A percentile compares a stretch with the other conserved stretches of the same genome.
phyloP scores from a whole-genome alignment of 1,140 invertebrate species.

The Drosophila serrata region DNA sequence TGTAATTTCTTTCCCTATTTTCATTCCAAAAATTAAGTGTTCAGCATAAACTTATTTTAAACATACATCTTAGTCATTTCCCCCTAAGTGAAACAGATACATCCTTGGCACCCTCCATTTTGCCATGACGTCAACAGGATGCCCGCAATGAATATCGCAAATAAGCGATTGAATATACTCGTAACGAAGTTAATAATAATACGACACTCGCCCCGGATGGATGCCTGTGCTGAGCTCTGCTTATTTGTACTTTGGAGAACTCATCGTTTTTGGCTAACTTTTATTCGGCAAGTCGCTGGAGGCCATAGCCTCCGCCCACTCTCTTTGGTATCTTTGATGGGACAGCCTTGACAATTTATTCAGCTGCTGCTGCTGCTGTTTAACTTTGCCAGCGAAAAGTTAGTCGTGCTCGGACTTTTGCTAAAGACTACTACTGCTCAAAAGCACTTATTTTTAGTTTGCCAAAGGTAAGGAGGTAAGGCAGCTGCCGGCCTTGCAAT shows the following conservation, averaged over 20 bases:
- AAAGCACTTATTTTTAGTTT: constrained; percentile 50
- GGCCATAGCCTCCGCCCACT: background rate
- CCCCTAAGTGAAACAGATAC: background rate
- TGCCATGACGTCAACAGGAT: constrained; percentile 1
- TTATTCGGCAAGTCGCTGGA: constrained; percentile 24
- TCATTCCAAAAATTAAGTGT: background rate
- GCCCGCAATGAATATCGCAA: constrained; percentile 22
- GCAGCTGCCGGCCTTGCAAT: constrained; percentile 29
- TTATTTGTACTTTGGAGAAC: constrained; percentile 46
- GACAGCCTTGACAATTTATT: constrained; percentile 50
- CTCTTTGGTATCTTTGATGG: constrained; percentile 30
- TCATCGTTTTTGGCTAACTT: constrained; percentile 47
- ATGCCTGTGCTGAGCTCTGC: constrained; percentile 31
- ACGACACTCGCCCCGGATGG: constrained; percentile 1
- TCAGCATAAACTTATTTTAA: background rate
- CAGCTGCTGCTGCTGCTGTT: constrained; percentile 42
- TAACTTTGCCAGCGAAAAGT: constrained; percentile 53
- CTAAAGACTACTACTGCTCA: constrained; percentile 36
- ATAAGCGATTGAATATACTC: constrained; percentile 30
- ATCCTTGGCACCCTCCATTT: background rate
- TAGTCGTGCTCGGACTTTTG: constrained; percentile 41
- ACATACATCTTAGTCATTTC: background rate
- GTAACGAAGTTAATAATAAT: constrained; percentile 46
- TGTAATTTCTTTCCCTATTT: background rate
- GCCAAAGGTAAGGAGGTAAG: constrained; percentile 34